Evolutionary conservation across 2,113 vertebrate species (phyloP).

Genomic region (Fukomys damarensis): DNA sequence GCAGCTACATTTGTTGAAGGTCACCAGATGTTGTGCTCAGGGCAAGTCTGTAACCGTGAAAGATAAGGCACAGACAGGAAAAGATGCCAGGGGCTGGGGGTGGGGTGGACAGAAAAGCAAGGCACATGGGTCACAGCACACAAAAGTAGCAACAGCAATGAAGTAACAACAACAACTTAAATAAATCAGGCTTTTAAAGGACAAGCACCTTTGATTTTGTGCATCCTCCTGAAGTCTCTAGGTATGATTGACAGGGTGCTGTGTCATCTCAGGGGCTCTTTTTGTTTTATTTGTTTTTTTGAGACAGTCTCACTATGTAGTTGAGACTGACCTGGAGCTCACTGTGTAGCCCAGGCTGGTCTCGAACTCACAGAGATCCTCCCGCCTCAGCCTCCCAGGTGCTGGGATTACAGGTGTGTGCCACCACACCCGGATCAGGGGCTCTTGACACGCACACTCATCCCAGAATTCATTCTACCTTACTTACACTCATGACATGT

Average conservation of each 20-base stretch:
- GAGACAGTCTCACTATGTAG: too few species aligned
- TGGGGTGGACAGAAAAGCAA: too few species aligned
- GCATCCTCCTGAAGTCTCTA: background rate
- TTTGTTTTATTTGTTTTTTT: too few species aligned
- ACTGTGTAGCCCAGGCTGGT: too few species aligned
- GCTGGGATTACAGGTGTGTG: too few species aligned
- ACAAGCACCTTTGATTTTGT: background rate
- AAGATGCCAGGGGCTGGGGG: background rate
- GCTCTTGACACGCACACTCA: background rate
- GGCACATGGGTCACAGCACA: background rate
- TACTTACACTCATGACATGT: background rate
- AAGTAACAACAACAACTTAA: background rate
- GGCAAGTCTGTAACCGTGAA: background rate
- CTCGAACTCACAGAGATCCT: too few species aligned
- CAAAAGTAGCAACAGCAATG: background rate
- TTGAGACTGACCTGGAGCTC: too few species aligned
- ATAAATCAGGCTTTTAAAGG: background rate
- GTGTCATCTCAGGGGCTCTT: background rate
- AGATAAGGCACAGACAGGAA: background rate
- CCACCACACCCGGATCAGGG: too few species aligned
- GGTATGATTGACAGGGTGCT: background rate
- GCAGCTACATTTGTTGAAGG: background rate
- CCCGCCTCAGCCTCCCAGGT: too few species aligned
- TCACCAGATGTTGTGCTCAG: background rate
- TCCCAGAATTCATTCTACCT: background rate